These are phyloP conservation scores for Lampris incognitus DNA, from an alignment of 2,113 vertebrate genomes.

Conservation along the genomic window DNA sequence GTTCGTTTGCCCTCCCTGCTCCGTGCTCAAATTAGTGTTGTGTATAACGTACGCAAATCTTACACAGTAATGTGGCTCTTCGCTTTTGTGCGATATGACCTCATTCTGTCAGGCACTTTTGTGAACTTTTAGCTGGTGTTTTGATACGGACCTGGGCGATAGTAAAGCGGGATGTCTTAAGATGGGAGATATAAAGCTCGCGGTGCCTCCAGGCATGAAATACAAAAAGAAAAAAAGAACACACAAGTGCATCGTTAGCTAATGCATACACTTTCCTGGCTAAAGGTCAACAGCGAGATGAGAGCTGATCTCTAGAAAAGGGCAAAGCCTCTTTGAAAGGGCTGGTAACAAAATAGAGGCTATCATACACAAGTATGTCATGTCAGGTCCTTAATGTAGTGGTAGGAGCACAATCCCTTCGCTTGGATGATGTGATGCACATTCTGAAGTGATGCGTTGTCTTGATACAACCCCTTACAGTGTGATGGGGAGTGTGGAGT, in stretches of 20 bases:
- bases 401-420: background rate
- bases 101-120: slow-evolving; percentile 22
- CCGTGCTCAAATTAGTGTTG: slow-evolving; percentile 15
- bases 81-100: background rate
- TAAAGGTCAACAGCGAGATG: slow-evolving; percentile 70
- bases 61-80: background rate
- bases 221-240: slow-evolving; percentile 35
- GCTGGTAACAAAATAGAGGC: slow-evolving; percentile 39
- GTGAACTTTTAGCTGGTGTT: background rate
- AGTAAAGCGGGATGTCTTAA: slow-evolving; percentile 31
- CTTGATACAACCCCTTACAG: slow-evolving; percentile 8
- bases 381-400: slow-evolving; percentile 19
- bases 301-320: slow-evolving; percentile 63
- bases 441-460: background rate
- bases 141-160: slow-evolving; percentile 24
- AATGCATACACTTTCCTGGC: slow-evolving; percentile 28
- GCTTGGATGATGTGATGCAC: slow-evolving; percentile 1
- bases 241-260: slow-evolving; percentile 47
- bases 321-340: slow-evolving; percentile 62
- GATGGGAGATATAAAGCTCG: slow-evolving; percentile 33
- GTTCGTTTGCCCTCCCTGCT: background rate
- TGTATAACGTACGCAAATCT: slow-evolving; percentile 14
- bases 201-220: slow-evolving; percentile 50
- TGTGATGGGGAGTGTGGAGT: slow-evolving; percentile 9
- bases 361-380: slow-evolving; percentile 40